A percentile compares a stretch with the other conserved stretches of the same genome.
Evolutionary conservation across 2,113 vertebrate genomes (phyloP).

Genomic region (Mirounga angustirostris): DNA sequence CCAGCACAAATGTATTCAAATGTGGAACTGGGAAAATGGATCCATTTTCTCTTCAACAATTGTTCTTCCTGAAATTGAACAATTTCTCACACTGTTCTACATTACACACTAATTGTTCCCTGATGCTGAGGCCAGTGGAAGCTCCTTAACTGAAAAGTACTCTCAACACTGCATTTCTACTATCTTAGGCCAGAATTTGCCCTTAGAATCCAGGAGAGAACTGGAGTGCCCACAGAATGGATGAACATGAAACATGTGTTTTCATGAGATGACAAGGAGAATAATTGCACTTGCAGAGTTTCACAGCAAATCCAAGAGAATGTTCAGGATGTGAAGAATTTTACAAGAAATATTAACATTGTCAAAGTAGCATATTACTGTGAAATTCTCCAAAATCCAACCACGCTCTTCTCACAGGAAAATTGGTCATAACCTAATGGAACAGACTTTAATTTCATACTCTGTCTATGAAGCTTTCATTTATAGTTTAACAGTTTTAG

Average conservation of each 20-base stretch:
- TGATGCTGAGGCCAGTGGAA: constrained; percentile 43
- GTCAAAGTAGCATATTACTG: constrained; percentile 82
- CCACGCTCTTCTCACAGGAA: constrained; percentile 76
- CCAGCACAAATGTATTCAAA: constrained; percentile 58
- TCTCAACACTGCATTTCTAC: not conserved
- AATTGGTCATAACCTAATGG: constrained; percentile 83
- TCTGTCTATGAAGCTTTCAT: constrained; percentile 69
- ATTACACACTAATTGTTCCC: constrained; percentile 69
- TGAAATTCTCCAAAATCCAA: constrained; percentile 83
- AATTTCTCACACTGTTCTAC: constrained; percentile 48
- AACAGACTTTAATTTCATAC: constrained; percentile 84
- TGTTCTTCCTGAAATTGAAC: constrained; percentile 65
- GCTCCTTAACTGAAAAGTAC: constrained; percentile 45
- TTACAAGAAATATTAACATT: constrained; percentile 83
- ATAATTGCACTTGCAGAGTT: constrained; percentile 77
- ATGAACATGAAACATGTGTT: constrained; percentile 43
- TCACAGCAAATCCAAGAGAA: constrained; percentile 77
- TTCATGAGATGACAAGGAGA: constrained; percentile 62
- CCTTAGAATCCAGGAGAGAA: not conserved
- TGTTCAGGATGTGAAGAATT: constrained; percentile 78
- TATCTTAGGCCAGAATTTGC: not conserved
- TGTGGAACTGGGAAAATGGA: constrained; percentile 9
- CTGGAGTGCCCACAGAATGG: not conserved
- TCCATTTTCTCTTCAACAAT: constrained; percentile 60
- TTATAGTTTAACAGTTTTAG: constrained; percentile 72